Conservation (phyloP, 2,797 vertebrate genomes). For the Gorsachius magnificus region DNA sequence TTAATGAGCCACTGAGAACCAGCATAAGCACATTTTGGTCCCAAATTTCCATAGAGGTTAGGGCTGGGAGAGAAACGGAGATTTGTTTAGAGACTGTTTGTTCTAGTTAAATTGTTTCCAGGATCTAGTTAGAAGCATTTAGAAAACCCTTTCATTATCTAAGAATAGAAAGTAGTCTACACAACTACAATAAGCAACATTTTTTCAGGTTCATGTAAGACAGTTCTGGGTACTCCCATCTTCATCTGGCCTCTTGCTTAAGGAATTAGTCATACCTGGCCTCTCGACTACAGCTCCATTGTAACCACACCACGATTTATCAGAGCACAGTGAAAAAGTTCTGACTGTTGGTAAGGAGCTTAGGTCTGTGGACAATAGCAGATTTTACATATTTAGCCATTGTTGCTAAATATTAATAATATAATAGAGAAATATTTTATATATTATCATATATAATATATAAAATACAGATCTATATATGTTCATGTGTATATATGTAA, state of each 20-base stretch:
- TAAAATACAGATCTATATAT: background rate
- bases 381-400: background rate
- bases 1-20: background rate
- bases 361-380: background rate
- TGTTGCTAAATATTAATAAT: background rate
- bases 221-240: background rate
- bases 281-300: background rate
- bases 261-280: background rate
- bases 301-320: background rate
- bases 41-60: background rate
- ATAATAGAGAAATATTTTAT: background rate
- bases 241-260: background rate
- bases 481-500: background rate
- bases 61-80: background rate
- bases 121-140: background rate
- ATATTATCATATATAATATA: background rate
- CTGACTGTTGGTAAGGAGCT: background rate
- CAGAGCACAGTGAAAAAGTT: background rate
- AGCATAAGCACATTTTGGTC: background rate
- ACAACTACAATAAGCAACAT: background rate
- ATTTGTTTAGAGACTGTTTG: background rate
- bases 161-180: background rate
- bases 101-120: slow-evolving; percentile 5
- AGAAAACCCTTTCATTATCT: background rate
- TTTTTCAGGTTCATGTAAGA: background rate